These are phyloP conservation scores for Dromius quadrimaculatus DNA, from an alignment of 2,888 invertebrate genomes.

Conservation along the genomic window DNA sequence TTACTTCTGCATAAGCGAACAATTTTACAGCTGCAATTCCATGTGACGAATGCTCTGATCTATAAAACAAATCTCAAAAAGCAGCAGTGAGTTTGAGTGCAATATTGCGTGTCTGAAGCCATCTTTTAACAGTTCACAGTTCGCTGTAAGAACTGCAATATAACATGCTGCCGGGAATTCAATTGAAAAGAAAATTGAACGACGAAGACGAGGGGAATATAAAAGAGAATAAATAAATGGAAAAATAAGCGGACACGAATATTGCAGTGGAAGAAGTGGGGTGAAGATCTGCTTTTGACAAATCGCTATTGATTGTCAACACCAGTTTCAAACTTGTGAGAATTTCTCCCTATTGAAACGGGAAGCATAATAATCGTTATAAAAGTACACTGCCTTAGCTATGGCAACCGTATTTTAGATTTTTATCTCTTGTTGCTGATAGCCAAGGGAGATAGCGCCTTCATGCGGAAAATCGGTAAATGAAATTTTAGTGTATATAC, in stretches of 20 bases:
- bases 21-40: no score
- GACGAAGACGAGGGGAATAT: conserved; percentile 33
- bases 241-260: conserved; percentile 36
- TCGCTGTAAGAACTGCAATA: conserved; percentile 14
- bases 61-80: no score
- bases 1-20: no score
- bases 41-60: no score
- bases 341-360: conserved; percentile 3
- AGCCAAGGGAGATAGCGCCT: no score
- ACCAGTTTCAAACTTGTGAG: not conserved
- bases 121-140: conserved; percentile 34
- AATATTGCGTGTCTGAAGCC: conserved; percentile 25
- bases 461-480: no score
- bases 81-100: not conserved
- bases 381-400: not conserved
- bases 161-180: conserved; percentile 24
- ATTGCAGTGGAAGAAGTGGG: conserved; percentile 5
- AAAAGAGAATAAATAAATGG: conserved; percentile 36
- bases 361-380: not conserved
- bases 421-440: no score
- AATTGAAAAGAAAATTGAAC: conserved; percentile 32
- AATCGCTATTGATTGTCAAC: conserved; percentile 39
- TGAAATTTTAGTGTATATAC: no score
- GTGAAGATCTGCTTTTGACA: conserved; percentile 31
- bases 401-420: no score